Base-by-base conservation (phyloP, 2,113 vertebrate species). In the Delphinapterus leucas region DNA sequence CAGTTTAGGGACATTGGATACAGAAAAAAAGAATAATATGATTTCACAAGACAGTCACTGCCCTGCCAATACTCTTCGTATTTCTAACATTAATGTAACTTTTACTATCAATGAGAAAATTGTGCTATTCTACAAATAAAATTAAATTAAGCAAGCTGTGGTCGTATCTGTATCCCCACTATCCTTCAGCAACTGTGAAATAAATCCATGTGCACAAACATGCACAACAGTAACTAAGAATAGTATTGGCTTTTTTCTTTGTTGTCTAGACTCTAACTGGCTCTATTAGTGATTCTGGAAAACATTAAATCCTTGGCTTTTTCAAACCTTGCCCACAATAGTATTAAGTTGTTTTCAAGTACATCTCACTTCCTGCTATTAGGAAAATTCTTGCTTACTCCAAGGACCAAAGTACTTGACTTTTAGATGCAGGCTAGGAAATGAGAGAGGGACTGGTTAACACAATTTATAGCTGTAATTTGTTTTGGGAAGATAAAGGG, bases 261-360 rank as follows among this genome's bases (percentile, higher is more conserved):
- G 26, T 76, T 91, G 60, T 93, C 67, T 88, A 49, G 25, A 81
- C 7, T 84, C 38, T n/a, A 53, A 31, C 2, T 74, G 38, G 10
- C 76, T 80, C 10, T 55, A 17, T 79, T 70, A 6, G 71, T 38
- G 60, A 81, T 93, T 95, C 23, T 77, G 73, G 55, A 71, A 96
- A 86, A 44, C 31, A 49, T 58, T 65, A 81, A 88, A 21, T 95
- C 44, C 31, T 77, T 95, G 53, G 18, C 28, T 89, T 94, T 90
- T 87, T 70, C 76, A 74, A 70, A 38, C 58, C 5, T 65, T 87
- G 14, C 47, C 36, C 61, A 79, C 38, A 90, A 41, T 17, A 44
- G 60, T 93, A 93, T 77, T n/a, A 89, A 65, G 44, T 23, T 58
- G n/a, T 94, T 92, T 65, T 70, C 60, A 93, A 87, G 23, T 44